These are phyloP conservation scores for Epinotia nisella DNA, from an alignment of 2,888 invertebrate species.

Conservation along the genomic window DNA sequence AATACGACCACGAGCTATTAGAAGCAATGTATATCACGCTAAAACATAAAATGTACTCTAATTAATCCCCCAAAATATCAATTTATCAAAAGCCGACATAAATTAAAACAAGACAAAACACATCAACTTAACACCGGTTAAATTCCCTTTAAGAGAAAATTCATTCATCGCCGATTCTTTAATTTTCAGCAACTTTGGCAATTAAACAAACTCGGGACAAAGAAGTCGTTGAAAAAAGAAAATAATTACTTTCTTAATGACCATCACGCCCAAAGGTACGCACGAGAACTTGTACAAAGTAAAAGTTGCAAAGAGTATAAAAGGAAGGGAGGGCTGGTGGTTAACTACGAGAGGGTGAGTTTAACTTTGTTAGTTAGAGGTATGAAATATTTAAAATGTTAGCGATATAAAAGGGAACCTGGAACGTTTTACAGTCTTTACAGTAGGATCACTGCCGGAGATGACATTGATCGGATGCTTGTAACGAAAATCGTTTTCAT, in stretches of 20 bases:
- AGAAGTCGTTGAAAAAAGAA: slow-evolving; percentile 46
- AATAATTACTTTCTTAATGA: slow-evolving; percentile 49
- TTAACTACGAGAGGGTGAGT: slow-evolving; percentile 9
- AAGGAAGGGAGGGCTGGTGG: slow-evolving; percentile 1
- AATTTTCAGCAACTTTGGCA: slow-evolving; percentile 48
- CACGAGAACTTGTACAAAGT: slow-evolving; percentile 36
- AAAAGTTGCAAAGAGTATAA: slow-evolving; percentile 38
- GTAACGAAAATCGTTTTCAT: too few relatives aligned
- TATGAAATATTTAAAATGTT: slow-evolving; percentile 14
- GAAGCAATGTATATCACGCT: too few relatives aligned
- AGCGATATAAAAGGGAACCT: not conserved
- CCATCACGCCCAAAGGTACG: slow-evolving; percentile 43
- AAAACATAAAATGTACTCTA: too few relatives aligned
- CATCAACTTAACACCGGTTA: slow-evolving; percentile 28
- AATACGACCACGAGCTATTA: too few relatives aligned
- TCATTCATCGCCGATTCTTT: slow-evolving; percentile 43
- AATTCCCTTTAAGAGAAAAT: slow-evolving; percentile 32
- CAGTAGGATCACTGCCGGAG: too few relatives aligned
- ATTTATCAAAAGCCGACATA: slow-evolving; percentile 1
- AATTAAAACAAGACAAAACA: slow-evolving; percentile 31
- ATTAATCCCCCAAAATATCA: slow-evolving; percentile 2
- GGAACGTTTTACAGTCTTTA: too few relatives aligned
- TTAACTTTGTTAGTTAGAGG: slow-evolving; percentile 9
- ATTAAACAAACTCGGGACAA: slow-evolving; percentile 47
- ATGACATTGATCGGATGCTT: not conserved